Conservation (phyloP, 2,888 invertebrate genomes). For the Drosophila paramelanica region DNA sequence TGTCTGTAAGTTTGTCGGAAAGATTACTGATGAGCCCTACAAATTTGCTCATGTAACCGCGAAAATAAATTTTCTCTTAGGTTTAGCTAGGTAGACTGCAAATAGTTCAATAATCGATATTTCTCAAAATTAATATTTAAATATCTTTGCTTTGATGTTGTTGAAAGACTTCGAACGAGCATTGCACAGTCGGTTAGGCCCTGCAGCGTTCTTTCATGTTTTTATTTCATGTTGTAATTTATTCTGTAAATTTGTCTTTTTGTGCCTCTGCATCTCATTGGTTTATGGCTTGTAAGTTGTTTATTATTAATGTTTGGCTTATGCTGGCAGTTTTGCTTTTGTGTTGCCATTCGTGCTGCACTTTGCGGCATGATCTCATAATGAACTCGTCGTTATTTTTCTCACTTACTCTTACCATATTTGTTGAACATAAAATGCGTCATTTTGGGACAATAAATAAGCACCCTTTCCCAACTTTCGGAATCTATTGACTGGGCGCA, state of each 20-base stretch:
- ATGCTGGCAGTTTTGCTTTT: slow-evolving; percentile 54
- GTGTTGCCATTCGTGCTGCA: slow-evolving; percentile 42
- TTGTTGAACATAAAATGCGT: slow-evolving; percentile 64
- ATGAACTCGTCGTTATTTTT: slow-evolving; percentile 40
- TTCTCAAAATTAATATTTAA: too few relatives aligned
- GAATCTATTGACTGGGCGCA: background rate
- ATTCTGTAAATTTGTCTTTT: slow-evolving; percentile 39
- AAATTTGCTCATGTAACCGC: too few relatives aligned
- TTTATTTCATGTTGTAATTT: slow-evolving; percentile 56
- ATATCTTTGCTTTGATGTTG: background rate
- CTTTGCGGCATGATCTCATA: slow-evolving; percentile 72
- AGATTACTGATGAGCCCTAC: too few relatives aligned
- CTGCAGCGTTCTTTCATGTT: background rate
- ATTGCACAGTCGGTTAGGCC: background rate
- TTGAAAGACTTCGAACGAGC: slow-evolving; percentile 2
- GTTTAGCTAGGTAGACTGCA: too few relatives aligned
- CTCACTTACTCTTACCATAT: slow-evolving; percentile 53
- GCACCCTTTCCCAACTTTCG: background rate
- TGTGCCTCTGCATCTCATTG: slow-evolving; percentile 65
- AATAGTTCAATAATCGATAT: too few relatives aligned
- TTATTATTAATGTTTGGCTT: slow-evolving; percentile 78
- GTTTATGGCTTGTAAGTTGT: slow-evolving; percentile 81
- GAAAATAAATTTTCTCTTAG: too few relatives aligned
- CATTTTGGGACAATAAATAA: slow-evolving; percentile 56
- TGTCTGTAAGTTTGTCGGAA: too few relatives aligned